Evolutionary conservation across 1,140 invertebrate species (phyloP).

Genomic region (Drosophila pseudoobscura): DNA sequence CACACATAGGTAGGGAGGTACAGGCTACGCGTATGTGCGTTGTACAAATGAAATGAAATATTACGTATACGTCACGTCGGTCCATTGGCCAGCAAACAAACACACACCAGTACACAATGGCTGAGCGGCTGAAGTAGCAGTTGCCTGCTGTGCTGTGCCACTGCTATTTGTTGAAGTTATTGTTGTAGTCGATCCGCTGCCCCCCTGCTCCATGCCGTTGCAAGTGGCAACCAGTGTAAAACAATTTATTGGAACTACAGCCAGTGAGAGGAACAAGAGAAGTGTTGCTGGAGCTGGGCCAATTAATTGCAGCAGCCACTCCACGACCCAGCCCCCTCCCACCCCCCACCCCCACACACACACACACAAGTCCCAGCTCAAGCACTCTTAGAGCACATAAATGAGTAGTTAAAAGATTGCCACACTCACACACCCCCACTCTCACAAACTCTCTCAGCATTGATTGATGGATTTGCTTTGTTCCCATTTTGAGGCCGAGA

Average conservation of each 20-base stretch:
- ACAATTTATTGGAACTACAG: constrained; percentile 51
- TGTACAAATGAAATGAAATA: constrained; percentile 77
- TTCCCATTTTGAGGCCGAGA: constrained; percentile 30
- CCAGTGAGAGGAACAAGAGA: constrained; percentile 15
- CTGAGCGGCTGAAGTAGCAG: constrained; percentile 26
- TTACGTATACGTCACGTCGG: constrained; percentile 75
- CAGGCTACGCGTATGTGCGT: constrained; percentile 30
- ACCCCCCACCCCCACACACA: no score
- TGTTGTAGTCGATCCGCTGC: constrained; percentile 55
- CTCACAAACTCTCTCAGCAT: constrained; percentile 27
- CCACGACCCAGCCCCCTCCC: no score
- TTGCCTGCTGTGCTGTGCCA: constrained; percentile 28
- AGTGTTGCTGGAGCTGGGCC: constrained; percentile 20
- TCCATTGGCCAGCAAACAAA: constrained; percentile 67
- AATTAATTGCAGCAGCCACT: constrained; percentile 40
- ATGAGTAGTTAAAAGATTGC: constrained; percentile 63
- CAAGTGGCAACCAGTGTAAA: constrained; percentile 20
- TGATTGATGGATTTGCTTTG: constrained; percentile 55
- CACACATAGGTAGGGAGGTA: not conserved
- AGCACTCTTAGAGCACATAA: constrained; percentile 42
- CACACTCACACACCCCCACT: constrained; percentile 9
- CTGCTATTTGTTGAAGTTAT: constrained; percentile 71
- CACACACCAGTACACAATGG: constrained; percentile 50
- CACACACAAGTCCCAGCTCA: not conserved
- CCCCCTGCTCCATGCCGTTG: constrained; percentile 2